These are phyloP conservation scores for Phyllostomus hastatus DNA, from an alignment of 2,113 vertebrate genomes.

Conservation along the genomic window DNA sequence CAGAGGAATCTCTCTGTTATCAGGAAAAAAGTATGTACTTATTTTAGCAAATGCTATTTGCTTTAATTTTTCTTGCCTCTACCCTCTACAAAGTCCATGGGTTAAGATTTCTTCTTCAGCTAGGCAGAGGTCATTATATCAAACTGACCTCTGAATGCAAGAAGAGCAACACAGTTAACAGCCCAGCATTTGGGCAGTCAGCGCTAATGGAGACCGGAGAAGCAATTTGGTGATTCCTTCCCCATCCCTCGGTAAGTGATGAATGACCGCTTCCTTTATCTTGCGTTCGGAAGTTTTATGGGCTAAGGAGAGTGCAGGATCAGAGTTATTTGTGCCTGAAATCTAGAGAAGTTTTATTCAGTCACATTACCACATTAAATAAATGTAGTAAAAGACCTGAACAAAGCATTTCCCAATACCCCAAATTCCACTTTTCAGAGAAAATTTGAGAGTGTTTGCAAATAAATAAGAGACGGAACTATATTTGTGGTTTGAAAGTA, in stretches of 20 bases:
- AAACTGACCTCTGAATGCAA: slow-evolving; percentile 51
- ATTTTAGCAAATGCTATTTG: slow-evolving; percentile 44
- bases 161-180: slow-evolving; percentile 43
- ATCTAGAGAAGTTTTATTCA: background rate
- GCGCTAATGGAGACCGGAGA: background rate
- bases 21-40: slow-evolving; percentile 35
- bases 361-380: slow-evolving; percentile 46
- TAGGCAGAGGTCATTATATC: slow-evolving; percentile 29
- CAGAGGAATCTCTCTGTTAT: background rate
- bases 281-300: slow-evolving; percentile 55
- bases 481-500: background rate
- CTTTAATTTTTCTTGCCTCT: slow-evolving; percentile 40
- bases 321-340: slow-evolving; percentile 45
- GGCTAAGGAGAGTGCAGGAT: slow-evolving; percentile 43
- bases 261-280: slow-evolving; percentile 51
- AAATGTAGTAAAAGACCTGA: slow-evolving; percentile 50
- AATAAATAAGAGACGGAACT: slow-evolving; percentile 32
- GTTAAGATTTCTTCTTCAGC: slow-evolving; percentile 47
- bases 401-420: slow-evolving; percentile 56
- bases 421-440: slow-evolving; percentile 28
- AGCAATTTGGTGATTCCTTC: slow-evolving; percentile 9
- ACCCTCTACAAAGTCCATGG: background rate
- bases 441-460: slow-evolving; percentile 57
- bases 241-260: slow-evolving; percentile 54
- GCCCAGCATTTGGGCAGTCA: slow-evolving; percentile 39